Base-by-base conservation (phyloP, 2,888 invertebrate species). In the Machimus rusticus region DNA sequence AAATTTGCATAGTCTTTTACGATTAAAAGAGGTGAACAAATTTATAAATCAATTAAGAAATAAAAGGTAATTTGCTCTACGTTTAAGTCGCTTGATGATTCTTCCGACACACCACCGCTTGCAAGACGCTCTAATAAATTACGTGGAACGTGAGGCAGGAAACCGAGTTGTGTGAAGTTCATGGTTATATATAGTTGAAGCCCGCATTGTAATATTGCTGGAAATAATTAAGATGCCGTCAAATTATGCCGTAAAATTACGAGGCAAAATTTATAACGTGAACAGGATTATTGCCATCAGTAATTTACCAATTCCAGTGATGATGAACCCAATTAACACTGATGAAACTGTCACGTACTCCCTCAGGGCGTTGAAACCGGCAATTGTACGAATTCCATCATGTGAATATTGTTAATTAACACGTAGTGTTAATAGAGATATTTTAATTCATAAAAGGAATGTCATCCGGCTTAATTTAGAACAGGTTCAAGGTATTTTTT, bases 11-110 rank as follows among this genome's bases (percentile, higher is more conserved):
- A 51, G 14, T 3, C 51, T 28, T 51, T 51, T 79, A 51, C 34
- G 12, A 46, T 79, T 51, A 55, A 51, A 79, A 79, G 82, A 66
- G 23, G 82, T 84, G 66, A 66, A 84, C 66, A 84, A 84, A 84
- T 84, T 37, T 66, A 66, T 84, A 84, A 84, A 84, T 84, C 66
- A 84, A 84, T 84, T 84, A 84, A 66, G 82, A 57, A 84, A 84
- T 84, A 66, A 84, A 84, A 84, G 82, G 66, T 84, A 84, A 84
- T 84, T 51, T 66, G 66, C 82, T 66, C 23, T 23, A 84, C 82
- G 66, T 84, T 37, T 84, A 34, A 39, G 4, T 66, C 6, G 34
- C 55, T 84, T 84, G 82, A 84, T 39, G 43, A 84, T 84, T 23
- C 39, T 84, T 14, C 66, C 28, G 39, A 39, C 66, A 55, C 66